Percentiles rank a stretch among this genome's conserved stretches.
Conservation (phyloP, 92 coral and sea anemone species). For the Zoanthus sansibaricus region DNA sequence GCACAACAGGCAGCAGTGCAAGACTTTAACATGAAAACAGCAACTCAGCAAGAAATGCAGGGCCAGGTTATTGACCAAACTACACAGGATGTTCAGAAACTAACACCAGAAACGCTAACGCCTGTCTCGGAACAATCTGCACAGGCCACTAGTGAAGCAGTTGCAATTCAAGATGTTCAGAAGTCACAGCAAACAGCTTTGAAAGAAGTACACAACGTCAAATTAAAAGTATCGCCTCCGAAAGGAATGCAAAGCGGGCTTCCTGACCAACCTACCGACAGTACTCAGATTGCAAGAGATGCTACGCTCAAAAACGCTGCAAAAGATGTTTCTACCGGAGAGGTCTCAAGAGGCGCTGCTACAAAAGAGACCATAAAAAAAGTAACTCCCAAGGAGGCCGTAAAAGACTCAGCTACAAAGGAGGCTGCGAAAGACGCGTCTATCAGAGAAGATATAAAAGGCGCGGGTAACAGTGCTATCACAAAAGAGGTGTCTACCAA, state of each 20-base stretch:
- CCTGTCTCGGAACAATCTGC: background rate
- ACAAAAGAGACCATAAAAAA: background rate
- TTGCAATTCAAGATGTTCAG: background rate
- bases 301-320: background rate
- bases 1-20: conserved; percentile 2
- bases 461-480: background rate
- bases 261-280: background rate
- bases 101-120: background rate
- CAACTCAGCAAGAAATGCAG: background rate
- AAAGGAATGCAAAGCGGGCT: background rate
- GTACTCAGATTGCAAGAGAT: background rate
- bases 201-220: background rate
- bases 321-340: background rate
- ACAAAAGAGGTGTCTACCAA: background rate
- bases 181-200: background rate
- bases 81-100: background rate
- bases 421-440: background rate
- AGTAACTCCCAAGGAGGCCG: background rate
- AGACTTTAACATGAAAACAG: background rate
- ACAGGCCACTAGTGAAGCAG: background rate
- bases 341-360: background rate
- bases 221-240: background rate
- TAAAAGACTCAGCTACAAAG: background rate
- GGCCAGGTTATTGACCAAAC: background rate
- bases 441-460: background rate